Conservation (phyloP, 2,113 vertebrate genomes). For the Nannospalax galili region DNA sequence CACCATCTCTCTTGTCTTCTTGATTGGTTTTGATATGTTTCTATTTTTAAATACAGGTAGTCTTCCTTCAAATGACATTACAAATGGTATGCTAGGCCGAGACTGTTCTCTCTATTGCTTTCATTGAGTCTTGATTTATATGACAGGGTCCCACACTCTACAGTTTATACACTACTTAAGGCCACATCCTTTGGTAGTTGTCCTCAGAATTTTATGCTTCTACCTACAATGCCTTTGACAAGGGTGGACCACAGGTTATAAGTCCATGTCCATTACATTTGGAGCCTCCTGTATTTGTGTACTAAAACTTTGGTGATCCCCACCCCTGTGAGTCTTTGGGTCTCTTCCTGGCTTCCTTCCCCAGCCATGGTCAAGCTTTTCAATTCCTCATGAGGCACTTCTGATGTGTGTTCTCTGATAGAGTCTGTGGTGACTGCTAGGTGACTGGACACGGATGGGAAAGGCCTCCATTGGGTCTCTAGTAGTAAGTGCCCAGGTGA, state of each 20-base stretch:
- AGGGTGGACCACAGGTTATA: conserved; percentile 78
- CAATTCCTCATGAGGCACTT: conserved; percentile 85
- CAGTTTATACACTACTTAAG: conserved; percentile 77
- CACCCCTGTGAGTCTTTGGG: conserved; percentile 76
- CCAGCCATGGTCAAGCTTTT: conserved; percentile 67
- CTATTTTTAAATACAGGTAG: conserved; percentile 84
- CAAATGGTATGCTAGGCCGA: conserved; percentile 76
- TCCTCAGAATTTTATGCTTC: conserved; percentile 77
- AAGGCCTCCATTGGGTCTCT: conserved; percentile 73
- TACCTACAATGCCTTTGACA: conserved; percentile 80
- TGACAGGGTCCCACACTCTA: conserved; percentile 76
- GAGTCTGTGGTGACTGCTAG: conserved; percentile 72
- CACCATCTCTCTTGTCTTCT: not conserved
- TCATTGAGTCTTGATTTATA: conserved; percentile 76
- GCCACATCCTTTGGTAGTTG: conserved; percentile 73
- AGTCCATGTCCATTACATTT: conserved; percentile 77
- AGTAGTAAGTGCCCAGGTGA: conserved; percentile 94
- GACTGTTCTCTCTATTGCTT: conserved; percentile 81
- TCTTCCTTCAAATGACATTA: conserved; percentile 73
- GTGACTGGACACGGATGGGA: conserved; percentile 64
- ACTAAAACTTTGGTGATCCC: conserved; percentile 77
- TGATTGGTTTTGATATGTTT: conserved; percentile 78
- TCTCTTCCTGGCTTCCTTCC: conserved; percentile 52
- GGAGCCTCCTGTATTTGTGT: conserved; percentile 81
- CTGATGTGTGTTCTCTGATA: conserved; percentile 73